A percentile compares a stretch with the other conserved stretches of the same genome.
Conservation (phyloP, 35 echinoderm and acorn worm species). For the Patiria miniata region DNA sequence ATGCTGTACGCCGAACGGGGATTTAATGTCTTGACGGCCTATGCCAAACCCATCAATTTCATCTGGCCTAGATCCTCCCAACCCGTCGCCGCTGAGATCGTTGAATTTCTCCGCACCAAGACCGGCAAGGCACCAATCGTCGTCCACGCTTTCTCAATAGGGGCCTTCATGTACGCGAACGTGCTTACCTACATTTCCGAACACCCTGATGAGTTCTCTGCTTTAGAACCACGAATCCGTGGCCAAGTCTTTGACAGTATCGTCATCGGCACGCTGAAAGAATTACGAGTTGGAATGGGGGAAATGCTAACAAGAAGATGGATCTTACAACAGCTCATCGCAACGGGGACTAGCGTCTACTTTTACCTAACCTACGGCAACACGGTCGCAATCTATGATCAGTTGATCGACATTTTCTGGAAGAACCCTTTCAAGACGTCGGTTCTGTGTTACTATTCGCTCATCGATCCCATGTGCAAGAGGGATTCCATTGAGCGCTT, state of each 20-base stretch:
- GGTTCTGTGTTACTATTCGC: conserved; percentile 39
- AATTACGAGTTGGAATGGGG: conserved; percentile 46
- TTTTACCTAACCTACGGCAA: conserved; percentile 48
- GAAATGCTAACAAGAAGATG: conserved; percentile 11
- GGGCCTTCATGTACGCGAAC: conserved; percentile 64
- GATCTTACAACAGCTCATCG: conserved; percentile 31
- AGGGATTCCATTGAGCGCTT: conserved; percentile 34
- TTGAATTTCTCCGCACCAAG: conserved; percentile 19
- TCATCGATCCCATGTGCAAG: conserved; percentile 32
- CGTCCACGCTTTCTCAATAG: conserved; percentile 71
- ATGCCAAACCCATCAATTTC: conserved; percentile 31
- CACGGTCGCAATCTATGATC: conserved; percentile 14
- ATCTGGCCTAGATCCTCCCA: conserved; percentile 53
- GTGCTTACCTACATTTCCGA: neutral
- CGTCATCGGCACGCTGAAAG: conserved; percentile 51
- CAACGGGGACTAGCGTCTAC: conserved; percentile 12
- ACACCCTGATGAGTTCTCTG: neutral
- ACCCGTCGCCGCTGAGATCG: conserved; percentile 44
- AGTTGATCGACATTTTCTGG: neutral
- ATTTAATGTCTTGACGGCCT: conserved; percentile 73
- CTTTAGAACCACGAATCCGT: conserved; percentile 32
- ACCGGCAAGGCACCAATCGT: conserved; percentile 31
- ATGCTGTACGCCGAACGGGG: conserved; percentile 58
- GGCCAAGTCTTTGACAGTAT: conserved; percentile 76
- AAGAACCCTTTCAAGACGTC: conserved; percentile 51